phyloP scores from a whole-genome alignment of 2,113 vertebrate genomes.

The Climacteris rufus region DNA sequence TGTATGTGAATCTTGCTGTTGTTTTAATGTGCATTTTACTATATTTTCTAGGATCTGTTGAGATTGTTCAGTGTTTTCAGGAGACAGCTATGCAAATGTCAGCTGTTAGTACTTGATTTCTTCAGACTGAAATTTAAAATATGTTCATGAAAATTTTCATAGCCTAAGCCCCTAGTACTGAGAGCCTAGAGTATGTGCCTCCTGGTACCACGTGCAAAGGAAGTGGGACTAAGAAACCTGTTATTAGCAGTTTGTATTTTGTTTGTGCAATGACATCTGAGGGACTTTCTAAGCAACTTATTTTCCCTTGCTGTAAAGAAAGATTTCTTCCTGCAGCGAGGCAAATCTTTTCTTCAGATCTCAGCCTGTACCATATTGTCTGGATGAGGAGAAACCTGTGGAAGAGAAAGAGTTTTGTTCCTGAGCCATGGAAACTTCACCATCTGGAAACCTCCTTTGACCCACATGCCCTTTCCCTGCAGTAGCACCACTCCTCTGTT shows the following conservation, averaged over 20 bases:
- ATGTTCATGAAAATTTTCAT: constrained; percentile 30
- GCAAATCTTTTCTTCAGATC: background rate
- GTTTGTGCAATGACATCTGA: constrained; percentile 14
- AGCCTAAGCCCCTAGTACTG: background rate
- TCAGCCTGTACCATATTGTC: background rate
- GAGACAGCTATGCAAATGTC: constrained; percentile 9
- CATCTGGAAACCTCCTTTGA: background rate
- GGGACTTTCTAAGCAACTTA: constrained; percentile 14
- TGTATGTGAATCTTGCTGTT: background rate
- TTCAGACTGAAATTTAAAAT: constrained; percentile 26
- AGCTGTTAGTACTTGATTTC: constrained; percentile 9
- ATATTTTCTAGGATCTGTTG: background rate
- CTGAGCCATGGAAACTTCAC: background rate
- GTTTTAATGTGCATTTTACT: background rate
- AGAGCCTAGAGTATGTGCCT: background rate
- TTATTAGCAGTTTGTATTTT: constrained; percentile 34
- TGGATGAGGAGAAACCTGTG: background rate
- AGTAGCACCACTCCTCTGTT: background rate
- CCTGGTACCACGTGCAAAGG: background rate
- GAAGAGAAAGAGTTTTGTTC: background rate
- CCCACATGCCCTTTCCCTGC: background rate
- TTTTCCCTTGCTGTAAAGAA: background rate
- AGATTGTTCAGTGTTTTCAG: constrained; percentile 2
- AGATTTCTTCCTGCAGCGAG: background rate
- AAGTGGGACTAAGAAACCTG: background rate